phyloP scores from a whole-genome alignment of 1,140 invertebrate genomes.

The Ladona fulva region DNA sequence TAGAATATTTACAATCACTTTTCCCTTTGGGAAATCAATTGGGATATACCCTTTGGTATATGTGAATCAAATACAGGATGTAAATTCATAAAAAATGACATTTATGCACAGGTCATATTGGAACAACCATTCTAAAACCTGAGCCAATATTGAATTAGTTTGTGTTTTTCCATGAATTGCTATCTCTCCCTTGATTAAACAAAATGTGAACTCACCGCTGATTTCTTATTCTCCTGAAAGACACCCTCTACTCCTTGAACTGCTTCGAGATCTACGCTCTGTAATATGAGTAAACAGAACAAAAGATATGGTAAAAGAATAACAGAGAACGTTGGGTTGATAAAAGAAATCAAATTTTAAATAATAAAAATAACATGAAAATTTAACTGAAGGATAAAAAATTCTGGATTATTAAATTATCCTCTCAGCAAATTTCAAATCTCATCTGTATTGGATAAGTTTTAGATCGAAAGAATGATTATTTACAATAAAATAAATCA shows the following conservation, averaged over 20 bases:
- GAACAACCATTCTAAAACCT: neutral
- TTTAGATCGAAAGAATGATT: no score
- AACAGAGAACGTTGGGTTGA: no score
- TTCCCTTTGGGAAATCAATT: neutral
- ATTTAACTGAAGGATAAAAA: no score
- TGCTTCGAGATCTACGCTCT: neutral
- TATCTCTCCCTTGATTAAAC: neutral
- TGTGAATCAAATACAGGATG: neutral
- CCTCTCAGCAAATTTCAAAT: no score
- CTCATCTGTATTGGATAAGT: no score
- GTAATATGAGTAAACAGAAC: neutral
- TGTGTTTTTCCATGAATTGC: neutral
- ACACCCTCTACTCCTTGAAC: conserved; percentile 7
- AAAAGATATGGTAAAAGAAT: no score
- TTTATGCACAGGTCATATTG: neutral
- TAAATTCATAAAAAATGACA: neutral
- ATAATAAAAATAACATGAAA: no score
- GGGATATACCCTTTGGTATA: neutral
- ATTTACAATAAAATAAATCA: no score
- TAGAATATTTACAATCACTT: neutral
- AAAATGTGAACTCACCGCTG: neutral
- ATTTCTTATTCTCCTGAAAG: neutral
- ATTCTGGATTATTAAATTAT: no score
- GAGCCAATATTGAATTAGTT: neutral
- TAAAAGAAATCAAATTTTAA: no score